Evolutionary conservation across 1,140 invertebrate species (phyloP).

Genomic region (Drosophila kepulauana): DNA sequence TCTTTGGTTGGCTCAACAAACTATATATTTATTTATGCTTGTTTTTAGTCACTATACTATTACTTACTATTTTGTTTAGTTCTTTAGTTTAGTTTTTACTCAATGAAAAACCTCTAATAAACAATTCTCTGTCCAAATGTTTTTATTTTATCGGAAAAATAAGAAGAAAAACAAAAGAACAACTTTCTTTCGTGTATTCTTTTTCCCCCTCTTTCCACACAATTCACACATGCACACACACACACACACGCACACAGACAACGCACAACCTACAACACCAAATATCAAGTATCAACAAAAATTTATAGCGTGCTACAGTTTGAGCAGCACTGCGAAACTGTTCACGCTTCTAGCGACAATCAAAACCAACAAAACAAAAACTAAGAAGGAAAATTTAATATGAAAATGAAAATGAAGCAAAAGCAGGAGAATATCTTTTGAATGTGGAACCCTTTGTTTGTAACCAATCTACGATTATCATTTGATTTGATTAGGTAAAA

Average conservation of each 20-base stretch:
- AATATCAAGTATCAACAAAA: constrained; percentile 40
- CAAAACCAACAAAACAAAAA: constrained; percentile 40
- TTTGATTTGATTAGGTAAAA: constrained; percentile 49
- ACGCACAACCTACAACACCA: constrained; percentile 79
- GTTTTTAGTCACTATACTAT: constrained; percentile 58
- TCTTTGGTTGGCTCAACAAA: constrained; percentile 50
- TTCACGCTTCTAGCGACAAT: constrained; percentile 50
- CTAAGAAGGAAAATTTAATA: constrained; percentile 38
- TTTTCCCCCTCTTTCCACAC: not conserved
- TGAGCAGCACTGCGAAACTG: constrained; percentile 42
- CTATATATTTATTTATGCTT: constrained; percentile 73
- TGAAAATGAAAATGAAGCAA: constrained; percentile 12
- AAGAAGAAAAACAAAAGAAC: not conserved
- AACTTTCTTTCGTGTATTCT: constrained; percentile 4
- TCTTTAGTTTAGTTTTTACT: constrained; percentile 31
- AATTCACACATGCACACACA: constrained; percentile 28
- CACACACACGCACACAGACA: constrained; percentile 55
- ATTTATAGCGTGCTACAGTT: constrained; percentile 33
- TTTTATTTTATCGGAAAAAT: constrained; percentile 19
- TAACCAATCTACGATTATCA: constrained; percentile 32
- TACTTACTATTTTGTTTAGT: constrained; percentile 48
- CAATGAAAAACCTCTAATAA: constrained; percentile 55
- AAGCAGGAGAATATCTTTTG: not conserved
- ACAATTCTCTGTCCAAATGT: constrained; percentile 51
- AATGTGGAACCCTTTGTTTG: constrained; percentile 23